Evolutionary conservation across 2,797 vertebrate species (phyloP), one percentile per base, ranked within the genome.

Genomic region (Lepidocolaptes lacrymiger): DNA sequence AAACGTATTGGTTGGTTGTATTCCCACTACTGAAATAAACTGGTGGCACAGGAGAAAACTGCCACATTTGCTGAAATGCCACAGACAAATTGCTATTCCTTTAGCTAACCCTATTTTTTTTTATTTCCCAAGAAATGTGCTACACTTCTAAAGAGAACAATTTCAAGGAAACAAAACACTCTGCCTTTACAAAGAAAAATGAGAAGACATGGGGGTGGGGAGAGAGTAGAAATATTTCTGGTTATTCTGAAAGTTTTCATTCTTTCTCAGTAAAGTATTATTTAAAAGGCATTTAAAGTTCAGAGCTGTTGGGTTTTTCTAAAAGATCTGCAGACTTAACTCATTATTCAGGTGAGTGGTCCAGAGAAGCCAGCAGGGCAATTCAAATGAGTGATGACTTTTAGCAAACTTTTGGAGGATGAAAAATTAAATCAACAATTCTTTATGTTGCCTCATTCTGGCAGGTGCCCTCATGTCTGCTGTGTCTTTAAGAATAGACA

Each of bases 71-170:
- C 93, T 95, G 87, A 95, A 96, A 84, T 0, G 0, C 79, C 63
- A 82, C 44, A 95, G 92, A 95, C 16, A 95, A 92, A 96, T 96
- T 95, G 73, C 85, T 94, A 68, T 87, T 96, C 90, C 77, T 94
- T 94, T 90, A 91, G 83, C 67, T 95, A 94, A 89, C 32, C 49
- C 88, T 91, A 36, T 83, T 82, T 95, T 74, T 55, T 96, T 82
- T 76, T 62, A 62, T 89, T 91, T 92, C 85, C 73, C 85, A 80
- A 81, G 83, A 96, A 96, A 89, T 81, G 48, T 83, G 68, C 36
- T 88, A 28, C 37, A 41, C 73, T 95, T 95, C 87, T 91, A 82
- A 95, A 77, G 77, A 94, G 61, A 91, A 37, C 80, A 75, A 44
- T 95, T 89, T 93, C 54, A 88, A 89, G 37, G 63, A 67, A 96